A percentile compares a stretch with the other conserved stretches of the same genome.
These are phyloP conservation scores for Albula glossodonta DNA, from an alignment of 2,113 vertebrate species.

Conservation along the genomic window DNA sequence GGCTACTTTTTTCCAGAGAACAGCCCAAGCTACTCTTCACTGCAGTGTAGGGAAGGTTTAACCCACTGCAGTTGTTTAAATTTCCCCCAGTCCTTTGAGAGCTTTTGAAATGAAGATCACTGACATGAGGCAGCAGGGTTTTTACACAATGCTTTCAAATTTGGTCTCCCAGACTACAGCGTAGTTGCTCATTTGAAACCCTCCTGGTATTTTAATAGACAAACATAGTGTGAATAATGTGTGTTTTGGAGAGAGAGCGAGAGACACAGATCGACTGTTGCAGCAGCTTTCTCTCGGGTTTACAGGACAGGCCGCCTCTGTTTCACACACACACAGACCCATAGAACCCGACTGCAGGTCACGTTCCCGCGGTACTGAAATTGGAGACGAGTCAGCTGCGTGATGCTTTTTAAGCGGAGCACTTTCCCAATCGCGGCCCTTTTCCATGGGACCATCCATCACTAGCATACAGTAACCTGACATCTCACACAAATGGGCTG, in stretches of 20 bases:
- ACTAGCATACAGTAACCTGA: background rate
- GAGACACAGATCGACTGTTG: background rate
- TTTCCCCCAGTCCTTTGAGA: background rate
- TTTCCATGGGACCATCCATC: background rate
- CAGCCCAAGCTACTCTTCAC: background rate
- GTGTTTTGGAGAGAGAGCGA: background rate
- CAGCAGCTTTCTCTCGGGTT: background rate
- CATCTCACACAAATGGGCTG: background rate
- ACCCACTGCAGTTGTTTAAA: background rate
- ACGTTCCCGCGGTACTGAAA: background rate
- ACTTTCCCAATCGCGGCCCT: background rate
- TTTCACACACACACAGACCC: background rate
- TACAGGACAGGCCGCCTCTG: background rate
- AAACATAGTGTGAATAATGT: background rate
- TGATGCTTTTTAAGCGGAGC: background rate
- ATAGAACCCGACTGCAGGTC: background rate
- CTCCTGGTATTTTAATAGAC: conserved; percentile 1
- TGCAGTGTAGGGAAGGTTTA: background rate
- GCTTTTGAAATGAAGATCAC: background rate
- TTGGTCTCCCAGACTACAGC: conserved; percentile 2
- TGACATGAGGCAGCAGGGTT: background rate
- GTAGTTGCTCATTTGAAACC: background rate
- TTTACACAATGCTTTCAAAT: background rate
- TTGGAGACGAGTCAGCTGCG: background rate
- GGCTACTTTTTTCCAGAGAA: too few species aligned